These are phyloP conservation scores for Neodiprion virginianus DNA, from an alignment of 1,140 invertebrate species.

Conservation along the genomic window DNA sequence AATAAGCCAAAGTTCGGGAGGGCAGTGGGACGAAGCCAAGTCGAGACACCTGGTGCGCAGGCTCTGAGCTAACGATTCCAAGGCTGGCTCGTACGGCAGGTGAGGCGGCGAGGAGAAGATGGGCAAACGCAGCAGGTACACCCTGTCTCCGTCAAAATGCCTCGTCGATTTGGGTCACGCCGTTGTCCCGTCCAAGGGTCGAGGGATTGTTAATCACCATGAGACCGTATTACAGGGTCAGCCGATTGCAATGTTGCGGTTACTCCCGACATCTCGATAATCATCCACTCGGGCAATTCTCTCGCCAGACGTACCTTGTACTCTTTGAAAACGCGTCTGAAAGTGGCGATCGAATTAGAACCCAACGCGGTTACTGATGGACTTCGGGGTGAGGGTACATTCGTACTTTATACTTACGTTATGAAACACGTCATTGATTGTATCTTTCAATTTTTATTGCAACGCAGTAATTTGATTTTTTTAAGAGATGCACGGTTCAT, in stretches of 20 bases:
- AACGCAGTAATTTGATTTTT: no score
- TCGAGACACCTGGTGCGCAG: slow-evolving; percentile 49
- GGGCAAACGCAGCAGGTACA: slow-evolving; percentile 19
- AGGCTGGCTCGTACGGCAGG: slow-evolving; percentile 8
- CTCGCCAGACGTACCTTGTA: no score
- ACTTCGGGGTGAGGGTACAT: no score
- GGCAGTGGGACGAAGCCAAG: neutral
- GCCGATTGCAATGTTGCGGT: neutral
- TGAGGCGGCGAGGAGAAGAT: slow-evolving; percentile 29
- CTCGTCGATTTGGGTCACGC: slow-evolving; percentile 53
- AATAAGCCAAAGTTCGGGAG: neutral
- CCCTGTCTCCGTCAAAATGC: slow-evolving; percentile 46
- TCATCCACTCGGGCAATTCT: no score
- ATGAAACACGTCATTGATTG: no score
- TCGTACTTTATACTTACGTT: no score
- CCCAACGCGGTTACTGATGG: no score
- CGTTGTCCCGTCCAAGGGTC: slow-evolving; percentile 39
- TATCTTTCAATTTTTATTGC: no score
- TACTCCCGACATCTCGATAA: no score
- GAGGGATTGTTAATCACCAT: neutral
- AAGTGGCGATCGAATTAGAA: no score
- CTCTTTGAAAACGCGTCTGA: no score
- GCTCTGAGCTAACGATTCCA: slow-evolving; percentile 61
- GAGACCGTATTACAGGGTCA: neutral
- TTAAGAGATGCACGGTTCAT: no score